Evolutionary conservation across 2,797 vertebrate species (phyloP), one percentile per base, ranked within the genome.

Genomic region (Leucoraja ocellata): DNA sequence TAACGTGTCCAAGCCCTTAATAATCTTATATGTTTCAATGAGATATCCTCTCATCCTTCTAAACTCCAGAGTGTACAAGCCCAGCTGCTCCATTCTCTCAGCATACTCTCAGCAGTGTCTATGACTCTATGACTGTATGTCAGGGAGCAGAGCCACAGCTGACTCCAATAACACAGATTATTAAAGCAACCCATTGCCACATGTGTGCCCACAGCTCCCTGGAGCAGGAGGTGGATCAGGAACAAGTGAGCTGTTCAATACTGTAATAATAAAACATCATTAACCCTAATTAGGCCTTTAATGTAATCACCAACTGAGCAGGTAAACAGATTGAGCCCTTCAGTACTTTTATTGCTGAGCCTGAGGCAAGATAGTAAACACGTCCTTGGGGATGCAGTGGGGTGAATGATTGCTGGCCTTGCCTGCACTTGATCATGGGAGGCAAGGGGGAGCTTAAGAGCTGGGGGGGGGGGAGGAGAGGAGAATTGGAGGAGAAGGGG

Each of bases 231-330:
- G 18, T 8, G n/a, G 63, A 65, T 88, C 84, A 4, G 84, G 65
- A 36, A 36, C 84, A 63, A 88, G n/a, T 23, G 23, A 68, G 63
- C 16, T n/a, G 63, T 18, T 68, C 63, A 23, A 88, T 16, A 65
- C 46, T 54, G 46, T 54, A 54, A 54, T 54, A 68, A 65, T 3
- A 18, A 68, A 88, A 68, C 13, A 32, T 36, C 84, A 88, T 88
- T 36, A 88, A 68, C 84, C 63, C 84, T 88, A 88, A 88, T 88
- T 88, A 88, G 84, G 61, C 63, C 84, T 68, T 88, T 88, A 88
- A 88, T 88, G n/a, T 63, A 88, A 68, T 88, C 84, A 88, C 16
- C 84, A 36, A 68, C 84, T 68, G 84, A 88, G 4, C 61, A 88
- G 84, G 84, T 88, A 68, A 88, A 88, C 61, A 36, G 84, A 88